Evolutionary conservation across 2,113 vertebrate species (phyloP).

Genomic region (Pangasianodon hypophthalmus): DNA sequence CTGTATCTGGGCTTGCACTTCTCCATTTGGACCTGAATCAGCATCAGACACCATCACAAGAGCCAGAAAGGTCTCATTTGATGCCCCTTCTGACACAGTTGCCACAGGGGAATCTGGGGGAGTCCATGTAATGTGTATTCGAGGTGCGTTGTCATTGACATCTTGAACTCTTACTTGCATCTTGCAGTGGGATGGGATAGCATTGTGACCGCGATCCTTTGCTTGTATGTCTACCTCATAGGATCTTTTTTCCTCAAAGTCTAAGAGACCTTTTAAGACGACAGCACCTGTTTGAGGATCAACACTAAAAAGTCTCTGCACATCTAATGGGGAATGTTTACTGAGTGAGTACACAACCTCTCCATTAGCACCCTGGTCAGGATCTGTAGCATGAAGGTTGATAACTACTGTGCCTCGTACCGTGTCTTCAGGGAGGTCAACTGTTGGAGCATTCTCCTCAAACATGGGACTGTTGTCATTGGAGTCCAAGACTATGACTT

Average conservation of each 20-base stretch:
- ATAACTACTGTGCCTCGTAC: constrained; percentile 80
- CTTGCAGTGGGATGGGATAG: constrained; percentile 88
- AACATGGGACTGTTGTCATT: constrained; percentile 93
- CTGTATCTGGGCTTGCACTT: constrained; percentile 77
- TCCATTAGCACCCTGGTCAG: constrained; percentile 88
- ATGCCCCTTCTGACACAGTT: constrained; percentile 80
- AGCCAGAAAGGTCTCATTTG: constrained; percentile 83
- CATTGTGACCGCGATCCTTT: constrained; percentile 83
- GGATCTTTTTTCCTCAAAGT: constrained; percentile 79
- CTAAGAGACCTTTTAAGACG: constrained; percentile 74
- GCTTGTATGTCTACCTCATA: constrained; percentile 88
- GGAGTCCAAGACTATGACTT: constrained; percentile 85
- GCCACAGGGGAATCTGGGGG: constrained; percentile 64
- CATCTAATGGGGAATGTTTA: constrained; percentile 75
- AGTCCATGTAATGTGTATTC: constrained; percentile 83
- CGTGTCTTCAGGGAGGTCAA: constrained; percentile 83
- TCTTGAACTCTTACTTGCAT: constrained; percentile 83
- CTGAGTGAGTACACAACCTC: constrained; percentile 89
- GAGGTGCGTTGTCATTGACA: constrained; percentile 85
- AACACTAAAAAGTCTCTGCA: constrained; percentile 80
- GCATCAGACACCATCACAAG: constrained; percentile 84
- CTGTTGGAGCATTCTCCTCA: constrained; percentile 74
- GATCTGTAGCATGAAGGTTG: constrained; percentile 83
- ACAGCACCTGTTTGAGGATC: constrained; percentile 78
- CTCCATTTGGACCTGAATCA: constrained; percentile 83